A percentile compares a stretch with the other conserved stretches of the same genome.
phyloP scores from a whole-genome alignment of 2,888 invertebrate species.

The Thalpophila matura region DNA sequence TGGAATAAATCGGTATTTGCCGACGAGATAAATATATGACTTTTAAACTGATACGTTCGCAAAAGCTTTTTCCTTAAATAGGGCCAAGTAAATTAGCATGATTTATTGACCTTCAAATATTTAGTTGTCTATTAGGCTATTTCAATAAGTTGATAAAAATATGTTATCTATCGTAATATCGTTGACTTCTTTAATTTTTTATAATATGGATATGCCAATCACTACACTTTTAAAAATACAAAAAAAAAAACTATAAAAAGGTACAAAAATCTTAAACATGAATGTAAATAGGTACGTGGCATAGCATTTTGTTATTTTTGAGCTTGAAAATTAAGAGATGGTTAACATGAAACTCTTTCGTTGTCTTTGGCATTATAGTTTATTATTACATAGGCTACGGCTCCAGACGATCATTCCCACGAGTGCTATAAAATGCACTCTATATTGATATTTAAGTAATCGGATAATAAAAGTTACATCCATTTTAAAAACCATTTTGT shows the following conservation, averaged over 20 bases:
- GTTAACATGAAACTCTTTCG: neutral
- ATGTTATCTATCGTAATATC: too few species aligned
- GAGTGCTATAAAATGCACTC: constrained; percentile 38
- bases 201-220: too few species aligned
- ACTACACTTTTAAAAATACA: too few species aligned
- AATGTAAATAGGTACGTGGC: too few species aligned
- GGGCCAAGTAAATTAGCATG: constrained; percentile 15
- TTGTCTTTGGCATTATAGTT: constrained; percentile 12
- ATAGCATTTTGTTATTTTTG: too few species aligned
- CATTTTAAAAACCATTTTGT: constrained; percentile 21
- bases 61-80: constrained; percentile 31
- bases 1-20: constrained; percentile 28
- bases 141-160: neutral
- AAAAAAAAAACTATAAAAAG: too few species aligned
- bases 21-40: constrained; percentile 37
- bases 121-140: constrained; percentile 25
- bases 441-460: constrained; percentile 26
- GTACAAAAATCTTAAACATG: too few species aligned
- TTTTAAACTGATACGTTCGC: constrained; percentile 23
- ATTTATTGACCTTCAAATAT: constrained; percentile 28
- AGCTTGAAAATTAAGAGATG: too few species aligned
- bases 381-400: constrained; percentile 10
- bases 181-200: too few species aligned
- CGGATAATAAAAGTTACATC: constrained; percentile 21
- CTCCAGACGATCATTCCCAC: constrained; percentile 11